Base-by-base conservation (phyloP, 2,888 invertebrate genomes). In the Caenorhabditis afra region DNA sequence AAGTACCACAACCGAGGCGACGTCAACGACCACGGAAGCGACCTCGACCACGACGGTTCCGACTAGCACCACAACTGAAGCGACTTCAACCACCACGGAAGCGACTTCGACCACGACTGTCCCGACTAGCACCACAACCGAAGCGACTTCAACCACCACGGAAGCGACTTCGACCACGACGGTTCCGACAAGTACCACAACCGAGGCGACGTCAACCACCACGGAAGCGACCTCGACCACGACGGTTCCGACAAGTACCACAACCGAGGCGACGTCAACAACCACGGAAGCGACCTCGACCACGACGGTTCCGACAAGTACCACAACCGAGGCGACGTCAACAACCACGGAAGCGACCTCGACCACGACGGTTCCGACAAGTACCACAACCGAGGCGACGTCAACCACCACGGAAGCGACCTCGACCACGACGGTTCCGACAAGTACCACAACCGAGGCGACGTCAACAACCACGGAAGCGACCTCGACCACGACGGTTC, bases 301-400 rank as follows among this genome's bases (percentile, higher is more conserved):
- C 4, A 73, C 65, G 8, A 74, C 74, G 4, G 59, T 41, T 3
- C 41, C 41, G 14, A 41, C 18, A 3, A n/a, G 22, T 7, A 53
- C 53, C 8, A 65, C 74, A 0, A 71, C 71, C 3, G 71, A 62
- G 14, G 29, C 52, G 0, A 70, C 70, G 10, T 52, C 53, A 18
- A 59, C 59, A 3, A 62, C 70, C 0, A 70, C 70, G 4, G 59
- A 50, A 14, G 39, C 20, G 14, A 61, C 67, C 0, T 45, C 22
- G 1, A 68, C 70, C 12, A 61, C 70, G 3, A 62, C 70, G 0
- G 70, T 53, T 37, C 45, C 61, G 7, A 70, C 70, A 0, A 50
- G 44, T 37, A 70, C 70, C 5, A 61, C 70, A 0, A 59, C 70
- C 2, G 70, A 61, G 8, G 23, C 52, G 8, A 70, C 18, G 3